A percentile compares a stretch with the other conserved stretches of the same genome.
Conservation (phyloP, 2,113 vertebrate species). For the Neotoma lepida region DNA sequence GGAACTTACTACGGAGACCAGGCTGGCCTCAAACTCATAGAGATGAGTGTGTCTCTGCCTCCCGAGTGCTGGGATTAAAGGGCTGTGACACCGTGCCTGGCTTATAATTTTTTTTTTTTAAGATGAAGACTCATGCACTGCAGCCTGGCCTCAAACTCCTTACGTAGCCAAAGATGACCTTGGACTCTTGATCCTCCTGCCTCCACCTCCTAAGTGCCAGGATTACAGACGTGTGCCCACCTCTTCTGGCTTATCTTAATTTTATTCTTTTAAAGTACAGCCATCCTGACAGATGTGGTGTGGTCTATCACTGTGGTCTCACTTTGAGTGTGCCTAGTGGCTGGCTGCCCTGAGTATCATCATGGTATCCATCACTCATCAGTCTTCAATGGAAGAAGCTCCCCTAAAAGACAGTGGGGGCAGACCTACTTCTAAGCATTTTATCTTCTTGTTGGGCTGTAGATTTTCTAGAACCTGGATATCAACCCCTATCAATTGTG, state of each 20-base stretch:
- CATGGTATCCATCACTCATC: not conserved
- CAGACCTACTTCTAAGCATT: not conserved
- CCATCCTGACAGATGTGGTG: not conserved
- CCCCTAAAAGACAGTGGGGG: too few species aligned
- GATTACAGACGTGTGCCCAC: not conserved
- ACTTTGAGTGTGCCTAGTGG: not conserved
- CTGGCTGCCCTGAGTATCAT: not conserved
- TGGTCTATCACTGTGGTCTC: rapidly evolving
- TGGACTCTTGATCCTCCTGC: not conserved
- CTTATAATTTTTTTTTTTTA: not conserved
- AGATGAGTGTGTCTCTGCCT: not conserved
- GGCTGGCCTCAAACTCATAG: not conserved
- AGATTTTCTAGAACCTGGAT: not conserved
- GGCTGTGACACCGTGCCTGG: not conserved
- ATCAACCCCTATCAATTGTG: not conserved
- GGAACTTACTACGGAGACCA: not conserved
- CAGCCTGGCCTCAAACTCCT: not conserved
- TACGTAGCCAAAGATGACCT: not conserved
- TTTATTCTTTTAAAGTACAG: not conserved
- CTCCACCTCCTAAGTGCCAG: not conserved
- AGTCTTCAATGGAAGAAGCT: not conserved
- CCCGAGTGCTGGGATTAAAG: not conserved
- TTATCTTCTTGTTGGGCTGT: not conserved
- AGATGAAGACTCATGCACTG: not conserved
- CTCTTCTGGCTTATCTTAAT: not conserved